Percentiles rank a stretch among this genome's conserved stretches.
These are phyloP conservation scores for Melieria picta DNA, from an alignment of 2,888 invertebrate genomes.

Conservation along the genomic window DNA sequence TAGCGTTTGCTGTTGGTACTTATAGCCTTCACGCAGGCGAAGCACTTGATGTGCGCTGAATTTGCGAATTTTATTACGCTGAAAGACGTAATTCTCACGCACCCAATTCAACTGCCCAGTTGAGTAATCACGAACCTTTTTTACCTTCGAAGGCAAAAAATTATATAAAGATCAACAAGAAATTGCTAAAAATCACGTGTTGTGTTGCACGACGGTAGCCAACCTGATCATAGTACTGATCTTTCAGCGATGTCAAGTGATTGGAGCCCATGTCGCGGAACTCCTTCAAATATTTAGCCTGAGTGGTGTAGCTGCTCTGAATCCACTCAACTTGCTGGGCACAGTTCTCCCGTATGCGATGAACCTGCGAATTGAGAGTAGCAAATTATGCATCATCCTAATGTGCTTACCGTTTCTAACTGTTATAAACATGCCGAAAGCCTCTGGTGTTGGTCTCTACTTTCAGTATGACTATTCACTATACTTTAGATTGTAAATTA, in stretches of 20 bases:
- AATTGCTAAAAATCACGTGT: neutral
- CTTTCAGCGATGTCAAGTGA: conserved; percentile 84
- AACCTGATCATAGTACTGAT: conserved; percentile 94
- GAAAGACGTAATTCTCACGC: conserved; percentile 94
- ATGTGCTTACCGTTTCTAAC: no score
- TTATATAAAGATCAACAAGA: neutral
- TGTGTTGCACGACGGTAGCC: neutral
- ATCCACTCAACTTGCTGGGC: conserved; percentile 94
- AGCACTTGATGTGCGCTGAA: conserved; percentile 94
- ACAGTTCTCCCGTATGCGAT: conserved; percentile 92
- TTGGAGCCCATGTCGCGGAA: conserved; percentile 92
- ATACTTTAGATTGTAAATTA: no score
- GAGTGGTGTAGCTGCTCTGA: conserved; percentile 88
- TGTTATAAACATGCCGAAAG: no score
- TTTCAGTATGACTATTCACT: no score
- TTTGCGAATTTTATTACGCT: conserved; percentile 92
- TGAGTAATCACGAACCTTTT: conserved; percentile 91
- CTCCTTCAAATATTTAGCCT: conserved; percentile 86
- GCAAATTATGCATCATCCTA: no score
- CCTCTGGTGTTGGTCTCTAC: no score
- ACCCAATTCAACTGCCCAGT: conserved; percentile 92
- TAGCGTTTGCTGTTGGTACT: conserved; percentile 93
- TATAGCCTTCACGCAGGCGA: conserved; percentile 90
- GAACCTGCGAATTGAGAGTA: conserved; percentile 70
- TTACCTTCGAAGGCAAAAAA: conserved; percentile 72